Evolutionary conservation across 2,113 vertebrate genomes (phyloP).

Genomic region (Pseudorectes ferrugineus): DNA sequence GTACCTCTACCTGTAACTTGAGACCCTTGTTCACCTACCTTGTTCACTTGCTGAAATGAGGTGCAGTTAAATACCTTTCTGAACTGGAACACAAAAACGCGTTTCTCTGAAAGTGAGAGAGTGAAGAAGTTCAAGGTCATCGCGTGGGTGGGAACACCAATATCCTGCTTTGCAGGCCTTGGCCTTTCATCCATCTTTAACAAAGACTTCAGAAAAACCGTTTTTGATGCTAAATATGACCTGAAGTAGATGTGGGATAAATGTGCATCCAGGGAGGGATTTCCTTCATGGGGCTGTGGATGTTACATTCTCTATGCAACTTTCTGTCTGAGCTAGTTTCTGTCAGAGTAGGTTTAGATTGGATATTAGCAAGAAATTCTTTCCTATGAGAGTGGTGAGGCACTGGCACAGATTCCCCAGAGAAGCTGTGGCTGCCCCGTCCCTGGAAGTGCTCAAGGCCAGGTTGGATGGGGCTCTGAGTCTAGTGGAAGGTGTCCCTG

Average conservation of each 20-base stretch:
- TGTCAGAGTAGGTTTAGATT: not conserved
- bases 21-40: not conserved
- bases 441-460: not conserved
- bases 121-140: not conserved
- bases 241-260: not conserved
- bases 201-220: not conserved
- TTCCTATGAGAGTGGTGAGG: not conserved
- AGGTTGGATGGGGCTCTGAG: not conserved
- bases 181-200: not conserved
- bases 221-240: not conserved
- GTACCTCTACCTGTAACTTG: not conserved
- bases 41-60: not conserved
- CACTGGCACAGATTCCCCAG: not conserved
- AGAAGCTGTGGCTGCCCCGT: not conserved
- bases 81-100: not conserved
- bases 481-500: not conserved
- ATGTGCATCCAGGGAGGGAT: not conserved
- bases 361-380: not conserved
- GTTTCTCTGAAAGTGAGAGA: not conserved
- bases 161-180: not conserved
- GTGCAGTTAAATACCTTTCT: not conserved
- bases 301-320: accelerated
- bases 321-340: not conserved
- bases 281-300: not conserved
- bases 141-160: not conserved